Evolutionary conservation across 2,888 invertebrate genomes (phyloP).

Genomic region (Cosmopolites sordidus): DNA sequence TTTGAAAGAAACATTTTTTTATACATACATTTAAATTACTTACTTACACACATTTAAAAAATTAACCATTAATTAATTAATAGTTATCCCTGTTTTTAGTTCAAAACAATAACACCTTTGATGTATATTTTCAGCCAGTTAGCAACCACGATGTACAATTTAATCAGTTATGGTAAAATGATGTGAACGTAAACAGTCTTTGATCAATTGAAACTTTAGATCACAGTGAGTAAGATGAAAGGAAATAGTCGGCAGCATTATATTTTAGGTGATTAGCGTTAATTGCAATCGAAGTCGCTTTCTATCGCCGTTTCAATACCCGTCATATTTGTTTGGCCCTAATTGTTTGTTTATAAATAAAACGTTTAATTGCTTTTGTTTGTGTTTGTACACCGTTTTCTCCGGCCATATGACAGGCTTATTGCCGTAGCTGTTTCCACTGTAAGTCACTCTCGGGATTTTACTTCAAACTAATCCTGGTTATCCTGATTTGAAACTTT

Average conservation of each 20-base stretch:
- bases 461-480: background rate
- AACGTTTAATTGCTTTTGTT: slow-evolving; percentile 2
- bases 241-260: background rate
- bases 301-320: no score
- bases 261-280: background rate
- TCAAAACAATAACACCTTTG: no score
- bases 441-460: background rate
- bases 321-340: background rate
- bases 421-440: background rate
- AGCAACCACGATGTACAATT: no score
- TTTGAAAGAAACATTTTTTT: no score
- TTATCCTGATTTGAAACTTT: background rate
- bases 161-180: no score
- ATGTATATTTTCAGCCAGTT: no score
- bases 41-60: no score
- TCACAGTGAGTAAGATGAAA: background rate
- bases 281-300: no score
- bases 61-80: no score
- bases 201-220: background rate
- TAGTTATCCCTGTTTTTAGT: no score
- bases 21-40: no score
- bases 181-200: no score
- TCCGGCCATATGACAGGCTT: background rate
- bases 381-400: background rate
- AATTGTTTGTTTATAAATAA: slow-evolving; percentile 23